phyloP scores from a whole-genome alignment of 1,140 invertebrate genomes.

The Anastrepha ludens region DNA sequence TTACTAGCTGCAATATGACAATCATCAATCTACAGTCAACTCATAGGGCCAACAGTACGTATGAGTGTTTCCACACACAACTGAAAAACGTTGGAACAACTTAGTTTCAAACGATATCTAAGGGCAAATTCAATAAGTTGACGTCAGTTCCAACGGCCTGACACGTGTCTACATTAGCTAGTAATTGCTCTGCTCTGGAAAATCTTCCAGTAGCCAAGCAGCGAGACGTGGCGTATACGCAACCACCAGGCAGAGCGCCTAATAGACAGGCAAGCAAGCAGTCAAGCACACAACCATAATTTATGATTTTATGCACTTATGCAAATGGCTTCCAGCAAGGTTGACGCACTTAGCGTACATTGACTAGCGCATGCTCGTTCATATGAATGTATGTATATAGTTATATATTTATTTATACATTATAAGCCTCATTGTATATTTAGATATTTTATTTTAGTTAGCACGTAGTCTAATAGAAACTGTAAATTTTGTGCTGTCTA shows the following conservation, averaged over 20 bases:
- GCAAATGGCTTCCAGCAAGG: constrained; percentile 29
- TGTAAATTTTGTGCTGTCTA: too few relatives aligned
- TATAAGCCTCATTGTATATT: too few relatives aligned
- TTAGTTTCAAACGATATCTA: neutral
- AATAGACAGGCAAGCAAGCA: neutral
- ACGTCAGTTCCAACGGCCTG: neutral
- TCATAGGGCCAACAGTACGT: neutral
- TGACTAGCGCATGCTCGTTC: neutral
- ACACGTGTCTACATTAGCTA: neutral
- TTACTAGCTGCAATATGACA: neutral
- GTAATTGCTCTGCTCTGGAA: neutral
- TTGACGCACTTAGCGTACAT: constrained; percentile 35
- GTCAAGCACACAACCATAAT: neutral
- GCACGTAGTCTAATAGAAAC: too few relatives aligned
- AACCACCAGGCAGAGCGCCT: neutral
- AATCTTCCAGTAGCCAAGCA: neutral
- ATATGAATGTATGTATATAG: neutral
- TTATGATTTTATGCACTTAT: constrained; percentile 52
- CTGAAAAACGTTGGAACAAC: neutral
- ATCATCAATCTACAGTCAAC: neutral
- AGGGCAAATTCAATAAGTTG: constrained; percentile 22
- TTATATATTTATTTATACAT: too few relatives aligned
- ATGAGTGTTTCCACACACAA: neutral
- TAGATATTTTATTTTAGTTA: too few relatives aligned
- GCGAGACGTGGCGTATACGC: neutral